Evolutionary conservation across 2,888 invertebrate species (phyloP).

Genomic region (Rambutsinella grinnellia): DNA sequence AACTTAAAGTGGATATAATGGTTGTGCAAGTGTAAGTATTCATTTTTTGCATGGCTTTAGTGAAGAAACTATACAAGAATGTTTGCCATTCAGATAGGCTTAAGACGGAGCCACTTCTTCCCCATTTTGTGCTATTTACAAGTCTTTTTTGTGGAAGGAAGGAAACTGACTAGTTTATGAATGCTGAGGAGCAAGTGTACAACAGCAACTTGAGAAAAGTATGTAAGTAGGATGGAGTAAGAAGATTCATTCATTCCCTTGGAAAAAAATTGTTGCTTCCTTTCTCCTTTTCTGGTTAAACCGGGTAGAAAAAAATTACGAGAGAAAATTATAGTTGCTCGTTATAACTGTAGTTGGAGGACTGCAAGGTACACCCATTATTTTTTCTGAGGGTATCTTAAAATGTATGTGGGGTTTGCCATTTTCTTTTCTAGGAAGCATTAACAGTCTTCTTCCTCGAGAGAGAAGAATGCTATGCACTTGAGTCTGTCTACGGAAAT

Average conservation of each 20-base stretch:
- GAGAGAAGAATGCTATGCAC: background rate
- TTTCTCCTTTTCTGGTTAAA: background rate
- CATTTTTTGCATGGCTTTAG: background rate
- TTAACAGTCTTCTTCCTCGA: background rate
- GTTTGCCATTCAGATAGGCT: background rate
- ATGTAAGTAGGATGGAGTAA: background rate
- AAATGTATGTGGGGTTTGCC: background rate
- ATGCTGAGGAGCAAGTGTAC: background rate
- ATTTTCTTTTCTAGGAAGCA: background rate
- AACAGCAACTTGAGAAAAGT: background rate
- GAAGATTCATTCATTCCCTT: background rate
- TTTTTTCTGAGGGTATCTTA: background rate
- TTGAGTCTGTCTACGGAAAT: background rate
- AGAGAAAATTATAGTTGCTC: background rate
- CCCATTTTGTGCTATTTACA: background rate
- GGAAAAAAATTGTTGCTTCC: conserved; percentile 3
- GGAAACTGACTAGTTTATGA: no score
- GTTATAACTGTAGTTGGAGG: background rate
- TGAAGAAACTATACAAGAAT: background rate
- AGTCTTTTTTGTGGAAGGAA: no score
- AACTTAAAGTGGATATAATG: no score
- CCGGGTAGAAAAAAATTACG: background rate
- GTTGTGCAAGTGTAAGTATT: background rate
- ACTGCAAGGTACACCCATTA: no score
- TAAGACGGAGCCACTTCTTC: background rate